Evolutionary conservation across 2,113 vertebrate genomes (phyloP), one percentile per base, ranked within the genome.

Genomic region (Pitta sordida): DNA sequence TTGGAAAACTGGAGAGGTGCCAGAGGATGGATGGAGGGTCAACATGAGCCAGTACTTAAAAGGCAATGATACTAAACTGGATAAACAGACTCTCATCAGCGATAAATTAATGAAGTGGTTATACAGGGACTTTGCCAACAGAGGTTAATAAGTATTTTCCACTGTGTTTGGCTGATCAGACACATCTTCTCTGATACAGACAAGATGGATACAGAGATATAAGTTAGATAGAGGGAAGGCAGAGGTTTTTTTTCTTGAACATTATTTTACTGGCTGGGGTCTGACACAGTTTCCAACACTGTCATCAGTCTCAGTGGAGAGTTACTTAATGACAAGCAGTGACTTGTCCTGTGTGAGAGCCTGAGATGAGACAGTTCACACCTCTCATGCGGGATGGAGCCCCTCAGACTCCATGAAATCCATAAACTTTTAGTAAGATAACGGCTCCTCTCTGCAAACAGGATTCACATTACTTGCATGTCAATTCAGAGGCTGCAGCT

Each of bases 321-420:
- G 34, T 41, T 51, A 60, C 26, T 30, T 17, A 29, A 53, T 52
- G 24, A 8, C 23, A 34, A 93, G 22, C 46, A 55, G 55, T 14
- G 55, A 17, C 34, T 23, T 32, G 62, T 65, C 41, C 70, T 16
- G 17, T 32, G 49, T 0, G 0, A 89, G 73, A 52, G 13, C 52
- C 56, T 0, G 0, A 44, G 26, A 14, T 0, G 3, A 55, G 44
- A 55, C n/a, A 16, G 20, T 39, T 78, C 52, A 24, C 26, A 20
- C 15, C 46, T 78, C 37, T n/a, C 34, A 5, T 4, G 0, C 19
- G 39, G 56, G 70, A 79, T 14, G 39, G 27, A 68, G 39, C 48
- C 34, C 23, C 55, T 71, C 83, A 48, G 11, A 59, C n/a, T 37
- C 51, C 0, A 0, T 32, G 39, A 90, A 88, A 88, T 24, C 37